Percentiles rank a stretch among this genome's conserved stretches.
Conservation (phyloP, 2,113 vertebrate genomes). For the Notarius lentiginosus region DNA sequence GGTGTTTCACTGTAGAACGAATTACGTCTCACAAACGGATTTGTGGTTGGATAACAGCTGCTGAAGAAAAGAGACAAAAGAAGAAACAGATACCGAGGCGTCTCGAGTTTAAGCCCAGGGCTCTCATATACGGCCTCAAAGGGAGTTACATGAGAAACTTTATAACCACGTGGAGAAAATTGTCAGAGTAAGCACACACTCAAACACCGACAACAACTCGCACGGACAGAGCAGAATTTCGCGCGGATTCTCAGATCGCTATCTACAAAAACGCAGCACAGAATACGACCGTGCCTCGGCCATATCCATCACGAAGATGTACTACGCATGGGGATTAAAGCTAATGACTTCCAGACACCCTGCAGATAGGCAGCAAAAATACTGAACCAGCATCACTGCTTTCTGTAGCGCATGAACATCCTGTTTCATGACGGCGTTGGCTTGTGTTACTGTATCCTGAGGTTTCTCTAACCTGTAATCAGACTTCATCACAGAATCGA, state of each 20-base stretch:
- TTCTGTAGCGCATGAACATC: background rate
- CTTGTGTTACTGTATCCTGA: background rate
- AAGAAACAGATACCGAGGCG: constrained; percentile 36
- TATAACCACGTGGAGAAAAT: constrained; percentile 6
- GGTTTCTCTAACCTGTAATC: constrained; percentile 9
- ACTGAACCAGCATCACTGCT: background rate
- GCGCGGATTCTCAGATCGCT: background rate
- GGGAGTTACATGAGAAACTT: constrained; percentile 9
- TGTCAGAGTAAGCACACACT: background rate
- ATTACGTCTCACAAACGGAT: constrained; percentile 30
- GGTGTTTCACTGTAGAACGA: constrained; percentile 27
- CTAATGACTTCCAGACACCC: constrained; percentile 33
- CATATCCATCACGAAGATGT: constrained; percentile 31
- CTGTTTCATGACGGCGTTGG: constrained; percentile 22
- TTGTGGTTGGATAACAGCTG: constrained; percentile 44
- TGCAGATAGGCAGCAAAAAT: background rate
- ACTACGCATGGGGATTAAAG: background rate
- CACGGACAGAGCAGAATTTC: background rate
- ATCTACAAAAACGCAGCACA: background rate
- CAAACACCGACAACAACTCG: background rate
- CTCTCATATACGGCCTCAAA: background rate
- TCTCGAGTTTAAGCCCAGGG: constrained; percentile 18
- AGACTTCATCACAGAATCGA: background rate
- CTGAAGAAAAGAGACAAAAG: constrained; percentile 35
- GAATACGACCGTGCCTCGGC: background rate